These are phyloP conservation scores for Caloenas nicobarica DNA, from an alignment of 2,113 vertebrate species.

Conservation along the genomic window DNA sequence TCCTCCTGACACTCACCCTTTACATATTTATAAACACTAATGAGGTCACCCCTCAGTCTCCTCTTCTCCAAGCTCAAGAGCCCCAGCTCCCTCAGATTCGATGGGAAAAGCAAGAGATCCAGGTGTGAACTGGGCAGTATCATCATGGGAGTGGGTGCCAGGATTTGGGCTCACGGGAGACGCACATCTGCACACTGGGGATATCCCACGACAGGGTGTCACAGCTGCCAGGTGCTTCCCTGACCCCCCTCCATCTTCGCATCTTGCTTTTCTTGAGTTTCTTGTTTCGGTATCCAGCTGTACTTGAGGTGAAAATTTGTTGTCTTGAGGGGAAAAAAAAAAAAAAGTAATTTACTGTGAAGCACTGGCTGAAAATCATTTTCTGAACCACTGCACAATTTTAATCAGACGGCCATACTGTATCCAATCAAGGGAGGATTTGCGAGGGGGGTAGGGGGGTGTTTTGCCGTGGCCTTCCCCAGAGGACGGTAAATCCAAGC, in stretches of 20 bases:
- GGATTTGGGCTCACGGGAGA: neutral
- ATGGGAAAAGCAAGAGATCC: neutral
- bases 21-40: too few species aligned
- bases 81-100: too few species aligned
- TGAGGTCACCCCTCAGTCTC: too few species aligned
- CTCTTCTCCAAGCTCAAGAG: too few species aligned
- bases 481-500: slow-evolving; percentile 67
- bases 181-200: fast-evolving
- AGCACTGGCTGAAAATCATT: slow-evolving; percentile 64
- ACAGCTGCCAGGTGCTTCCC: neutral
- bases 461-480: slow-evolving; percentile 49
- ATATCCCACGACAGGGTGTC: neutral
- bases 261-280: neutral
- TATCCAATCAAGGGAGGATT: slow-evolving; percentile 66
- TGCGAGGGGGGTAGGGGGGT: neutral
- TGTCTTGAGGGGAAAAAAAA: neutral
- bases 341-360: slow-evolving; percentile 47
- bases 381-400: slow-evolving; percentile 61
- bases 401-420: slow-evolving; percentile 61
- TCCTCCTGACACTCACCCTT: too few species aligned
- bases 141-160: neutral
- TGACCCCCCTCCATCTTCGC: neutral
- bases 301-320: slow-evolving; percentile 22
- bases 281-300: slow-evolving; percentile 2
- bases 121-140: neutral